phyloP scores from a whole-genome alignment of 2,113 vertebrate genomes.

The Oceanites oceanicus region DNA sequence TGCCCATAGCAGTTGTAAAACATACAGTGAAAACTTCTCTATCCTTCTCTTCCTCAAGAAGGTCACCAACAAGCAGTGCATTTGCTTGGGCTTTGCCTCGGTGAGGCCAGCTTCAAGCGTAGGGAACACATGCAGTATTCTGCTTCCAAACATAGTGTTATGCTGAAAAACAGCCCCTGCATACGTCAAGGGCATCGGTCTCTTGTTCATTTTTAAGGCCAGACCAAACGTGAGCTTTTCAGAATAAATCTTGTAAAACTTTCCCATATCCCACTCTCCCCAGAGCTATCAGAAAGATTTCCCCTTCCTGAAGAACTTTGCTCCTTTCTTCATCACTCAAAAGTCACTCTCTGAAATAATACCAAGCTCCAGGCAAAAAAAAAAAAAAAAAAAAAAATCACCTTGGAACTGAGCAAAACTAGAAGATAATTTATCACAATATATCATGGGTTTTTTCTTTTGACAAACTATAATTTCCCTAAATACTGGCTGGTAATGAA shows the following conservation, averaged over 20 bases:
- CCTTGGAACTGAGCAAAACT: background rate
- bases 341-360: background rate
- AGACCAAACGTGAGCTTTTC: background rate
- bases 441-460: background rate
- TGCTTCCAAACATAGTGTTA: background rate
- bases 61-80: background rate
- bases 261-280: background rate
- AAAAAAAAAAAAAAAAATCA: background rate
- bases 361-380: background rate
- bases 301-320: background rate
- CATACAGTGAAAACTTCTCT: background rate
- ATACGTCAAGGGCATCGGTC: rapidly evolving
- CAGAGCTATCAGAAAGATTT: slow-evolving; percentile 13
- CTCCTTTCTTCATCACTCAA: background rate
- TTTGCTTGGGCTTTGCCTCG: background rate
- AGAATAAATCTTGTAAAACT: background rate
- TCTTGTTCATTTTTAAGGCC: background rate
- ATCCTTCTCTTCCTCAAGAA: background rate
- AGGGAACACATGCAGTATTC: background rate
- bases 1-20: background rate
- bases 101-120: background rate
- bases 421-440: background rate
- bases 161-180: background rate
- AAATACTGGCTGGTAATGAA: slow-evolving; percentile 6
- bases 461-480: background rate